A percentile compares a stretch with the other conserved stretches of the same genome.
Evolutionary conservation across 2,797 vertebrate species (phyloP).

Genomic region (Euthynnus affinis): DNA sequence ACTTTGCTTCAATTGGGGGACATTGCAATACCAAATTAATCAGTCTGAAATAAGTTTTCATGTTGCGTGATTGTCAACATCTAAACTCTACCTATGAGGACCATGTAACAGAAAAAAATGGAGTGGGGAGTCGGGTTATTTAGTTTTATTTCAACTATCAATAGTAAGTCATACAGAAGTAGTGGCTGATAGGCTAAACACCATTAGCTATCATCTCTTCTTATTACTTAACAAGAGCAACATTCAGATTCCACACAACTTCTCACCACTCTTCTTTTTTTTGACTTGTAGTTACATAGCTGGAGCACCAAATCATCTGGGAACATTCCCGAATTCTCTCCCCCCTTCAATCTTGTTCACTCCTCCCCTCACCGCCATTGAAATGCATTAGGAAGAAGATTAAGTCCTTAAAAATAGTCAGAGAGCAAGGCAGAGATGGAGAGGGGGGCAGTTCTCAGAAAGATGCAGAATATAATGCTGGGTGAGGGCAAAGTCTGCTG

Average conservation of each 20-base stretch:
- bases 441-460: slow-evolving; percentile 55
- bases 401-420: slow-evolving; percentile 61
- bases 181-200: slow-evolving; percentile 4
- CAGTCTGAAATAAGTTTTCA: too few relatives aligned
- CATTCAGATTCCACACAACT: not conserved
- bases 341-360: slow-evolving; percentile 45
- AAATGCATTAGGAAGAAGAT: slow-evolving; percentile 71
- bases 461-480: slow-evolving; percentile 59
- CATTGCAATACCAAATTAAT: too few relatives aligned
- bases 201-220: slow-evolving; percentile 29
- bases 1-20: too few relatives aligned
- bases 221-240: slow-evolving; percentile 37
- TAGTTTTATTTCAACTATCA: too few relatives aligned
- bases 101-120: too few relatives aligned
- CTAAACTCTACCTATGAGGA: too few relatives aligned
- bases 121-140: too few relatives aligned
- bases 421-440: slow-evolving; percentile 26
- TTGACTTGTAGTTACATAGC: slow-evolving; percentile 46
- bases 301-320: slow-evolving; percentile 56
- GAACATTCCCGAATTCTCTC: slow-evolving; percentile 53
- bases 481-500: slow-evolving; percentile 63
- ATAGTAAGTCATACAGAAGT: too few relatives aligned
- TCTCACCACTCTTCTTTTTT: slow-evolving; percentile 6
- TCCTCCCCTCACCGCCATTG: slow-evolving; percentile 20
- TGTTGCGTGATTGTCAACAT: too few relatives aligned